phyloP scores from a whole-genome alignment of 2,888 invertebrate species.

The Ptilodon capucinus region DNA sequence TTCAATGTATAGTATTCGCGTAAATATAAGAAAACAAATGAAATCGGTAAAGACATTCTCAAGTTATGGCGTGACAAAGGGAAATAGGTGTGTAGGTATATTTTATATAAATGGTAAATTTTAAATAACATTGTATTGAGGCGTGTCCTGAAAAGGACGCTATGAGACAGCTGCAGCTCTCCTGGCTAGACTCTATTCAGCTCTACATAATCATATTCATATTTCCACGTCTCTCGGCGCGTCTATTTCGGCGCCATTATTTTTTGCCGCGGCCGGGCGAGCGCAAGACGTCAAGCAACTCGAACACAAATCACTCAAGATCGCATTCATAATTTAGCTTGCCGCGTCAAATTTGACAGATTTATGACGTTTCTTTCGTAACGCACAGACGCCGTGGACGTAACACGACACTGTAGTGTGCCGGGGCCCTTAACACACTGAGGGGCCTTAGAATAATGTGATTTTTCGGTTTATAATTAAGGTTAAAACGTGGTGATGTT shows the following conservation, averaged over 20 bases:
- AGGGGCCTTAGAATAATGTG: not conserved
- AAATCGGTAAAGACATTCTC: no score
- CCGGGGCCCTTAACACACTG: not conserved
- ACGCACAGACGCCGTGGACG: constrained; percentile 39
- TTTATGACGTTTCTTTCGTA: constrained; percentile 73
- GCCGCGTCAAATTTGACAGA: constrained; percentile 65
- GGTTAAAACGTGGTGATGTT: no score
- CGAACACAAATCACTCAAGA: constrained; percentile 69
- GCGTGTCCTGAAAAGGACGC: not conserved
- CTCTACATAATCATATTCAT: not conserved
- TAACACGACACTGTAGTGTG: constrained; percentile 33
- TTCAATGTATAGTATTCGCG: no score
- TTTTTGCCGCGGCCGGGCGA: constrained; percentile 30
- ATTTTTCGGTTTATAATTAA: not conserved
- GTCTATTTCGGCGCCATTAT: constrained; percentile 31
- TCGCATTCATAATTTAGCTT: constrained; percentile 63
- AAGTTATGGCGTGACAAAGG: no score
- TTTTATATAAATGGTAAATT: no score
- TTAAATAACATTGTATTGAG: no score
- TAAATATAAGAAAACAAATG: no score
- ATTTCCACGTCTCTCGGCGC: constrained; percentile 5
- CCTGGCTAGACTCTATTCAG: not conserved
- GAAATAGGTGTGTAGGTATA: no score
- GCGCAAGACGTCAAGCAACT: constrained; percentile 24
- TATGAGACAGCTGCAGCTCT: not conserved